Evolutionary conservation across 2,888 invertebrate genomes (phyloP), one percentile per base, ranked within the genome.

Genomic region (Clepsis dumicolana): DNA sequence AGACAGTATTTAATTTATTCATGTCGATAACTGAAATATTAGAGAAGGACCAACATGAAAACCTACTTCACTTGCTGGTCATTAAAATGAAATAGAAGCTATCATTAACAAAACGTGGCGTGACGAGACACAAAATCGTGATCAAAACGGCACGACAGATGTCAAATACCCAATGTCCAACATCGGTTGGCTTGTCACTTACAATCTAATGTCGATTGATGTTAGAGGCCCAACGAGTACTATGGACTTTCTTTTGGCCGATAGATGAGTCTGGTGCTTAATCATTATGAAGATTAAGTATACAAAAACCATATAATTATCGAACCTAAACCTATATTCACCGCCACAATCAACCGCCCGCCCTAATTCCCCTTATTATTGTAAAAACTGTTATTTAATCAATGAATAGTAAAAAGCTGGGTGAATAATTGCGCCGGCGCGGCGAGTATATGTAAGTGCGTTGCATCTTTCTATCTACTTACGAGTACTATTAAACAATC

Each of bases 161-260:
- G 63, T 64, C 68, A 68, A 59, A 52, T 63, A n/a, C n/a, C n/a
- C n/a, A n/a, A n/a, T n/a, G n/a, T n/a, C 21, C 18, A 21, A 63
- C 52, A n/a, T n/a, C n/a, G n/a, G 56, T 56, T 48, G 60, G n/a
- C 29, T 48, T 57, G 67, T 59, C 63, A 67, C 48, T 57, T 63
- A 44, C 44, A 64, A 68, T 68, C 52, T 68, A 64, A 53, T 53
- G 52, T 68, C 64, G 64, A 68, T 68, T 59, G 68, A 52, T 59
- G 44, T 27, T 44, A 59, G 21, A 64, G 18, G 2, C 4, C 5
- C 18, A 44, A 7, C 18, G 2, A 18, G n/a, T n/a, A 18, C 18
- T 38, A 14, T 7, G n/a, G 0, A 44, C 18, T 44, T 44, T 44
- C 44, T 44, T 16, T 44, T 16, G 44, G 18, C 7, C 16, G 5